phyloP scores from a whole-genome alignment of 2,797 vertebrate genomes.

The Masticophis lateralis region DNA sequence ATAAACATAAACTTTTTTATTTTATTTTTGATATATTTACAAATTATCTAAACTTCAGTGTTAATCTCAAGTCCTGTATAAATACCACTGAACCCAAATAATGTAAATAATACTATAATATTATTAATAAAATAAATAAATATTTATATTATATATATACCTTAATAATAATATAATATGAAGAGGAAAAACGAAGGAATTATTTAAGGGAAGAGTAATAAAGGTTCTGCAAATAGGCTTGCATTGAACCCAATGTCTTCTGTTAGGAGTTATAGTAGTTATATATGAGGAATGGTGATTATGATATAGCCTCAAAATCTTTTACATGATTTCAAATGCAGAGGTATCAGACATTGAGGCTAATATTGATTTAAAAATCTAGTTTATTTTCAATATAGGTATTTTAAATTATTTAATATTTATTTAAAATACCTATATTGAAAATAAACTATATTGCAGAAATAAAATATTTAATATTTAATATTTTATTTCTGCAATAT shows the following conservation, averaged over 20 bases:
- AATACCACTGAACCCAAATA: background rate
- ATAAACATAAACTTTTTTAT: background rate
- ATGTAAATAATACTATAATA: background rate
- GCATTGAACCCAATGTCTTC: background rate
- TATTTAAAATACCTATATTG: too few species aligned
- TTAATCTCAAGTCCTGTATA: background rate
- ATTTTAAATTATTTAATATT: slow-evolving; percentile 16
- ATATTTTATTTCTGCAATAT: slow-evolving; percentile 15
- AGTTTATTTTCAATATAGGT: slow-evolving; percentile 21
- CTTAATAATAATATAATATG: background rate
- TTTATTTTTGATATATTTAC: background rate
- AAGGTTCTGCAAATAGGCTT: background rate
- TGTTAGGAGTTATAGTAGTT: background rate
- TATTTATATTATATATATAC: background rate
- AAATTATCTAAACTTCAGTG: background rate
- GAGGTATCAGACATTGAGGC: slow-evolving; percentile 16
- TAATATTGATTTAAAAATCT: slow-evolving; percentile 27
- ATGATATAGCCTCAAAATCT: background rate
- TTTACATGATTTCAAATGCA: background rate
- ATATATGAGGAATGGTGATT: background rate
- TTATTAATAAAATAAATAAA: too few species aligned
- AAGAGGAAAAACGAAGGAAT: background rate
- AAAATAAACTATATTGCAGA: too few species aligned
- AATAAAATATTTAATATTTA: too few species aligned
- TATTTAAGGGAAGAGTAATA: background rate